These are phyloP conservation scores for Latrodectus elegans DNA, from an alignment of 2,888 invertebrate genomes.

Conservation along the genomic window DNA sequence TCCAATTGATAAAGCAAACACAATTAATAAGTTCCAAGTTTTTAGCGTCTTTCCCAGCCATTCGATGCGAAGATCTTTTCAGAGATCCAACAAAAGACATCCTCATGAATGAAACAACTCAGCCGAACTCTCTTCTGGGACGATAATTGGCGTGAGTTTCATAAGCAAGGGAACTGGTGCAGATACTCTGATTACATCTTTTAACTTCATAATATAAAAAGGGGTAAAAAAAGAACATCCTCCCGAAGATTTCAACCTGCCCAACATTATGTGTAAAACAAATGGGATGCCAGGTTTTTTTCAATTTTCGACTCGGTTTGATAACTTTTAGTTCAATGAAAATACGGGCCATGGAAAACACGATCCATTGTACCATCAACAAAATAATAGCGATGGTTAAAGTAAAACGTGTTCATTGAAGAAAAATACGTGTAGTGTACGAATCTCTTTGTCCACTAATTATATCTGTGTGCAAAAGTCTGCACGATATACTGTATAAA, in stretches of 20 bases:
- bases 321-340: slow-evolving; percentile 25
- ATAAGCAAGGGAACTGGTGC: slow-evolving; percentile 14
- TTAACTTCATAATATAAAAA: slow-evolving; percentile 8
- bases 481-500: too few species aligned
- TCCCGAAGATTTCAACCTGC: too few species aligned
- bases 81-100: too few species aligned
- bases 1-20: background rate
- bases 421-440: too few species aligned
- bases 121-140: background rate
- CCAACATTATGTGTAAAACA: too few species aligned
- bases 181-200: slow-evolving; percentile 49
- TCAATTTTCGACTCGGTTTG: slow-evolving; percentile 25
- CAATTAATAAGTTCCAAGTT: too few species aligned
- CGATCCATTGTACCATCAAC: slow-evolving; percentile 2
- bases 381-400: background rate
- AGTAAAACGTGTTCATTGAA: background rate
- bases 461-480: too few species aligned
- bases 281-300: background rate
- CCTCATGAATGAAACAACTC: background rate
- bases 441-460: too few species aligned
- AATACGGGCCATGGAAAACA: slow-evolving; percentile 20
- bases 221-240: slow-evolving; percentile 12
- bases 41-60: too few species aligned
- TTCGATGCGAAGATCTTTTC: too few species aligned
- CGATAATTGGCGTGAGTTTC: slow-evolving; percentile 33